phyloP scores from a whole-genome alignment of 2,797 vertebrate species.

The Micropoecilia bifurca region DNA sequence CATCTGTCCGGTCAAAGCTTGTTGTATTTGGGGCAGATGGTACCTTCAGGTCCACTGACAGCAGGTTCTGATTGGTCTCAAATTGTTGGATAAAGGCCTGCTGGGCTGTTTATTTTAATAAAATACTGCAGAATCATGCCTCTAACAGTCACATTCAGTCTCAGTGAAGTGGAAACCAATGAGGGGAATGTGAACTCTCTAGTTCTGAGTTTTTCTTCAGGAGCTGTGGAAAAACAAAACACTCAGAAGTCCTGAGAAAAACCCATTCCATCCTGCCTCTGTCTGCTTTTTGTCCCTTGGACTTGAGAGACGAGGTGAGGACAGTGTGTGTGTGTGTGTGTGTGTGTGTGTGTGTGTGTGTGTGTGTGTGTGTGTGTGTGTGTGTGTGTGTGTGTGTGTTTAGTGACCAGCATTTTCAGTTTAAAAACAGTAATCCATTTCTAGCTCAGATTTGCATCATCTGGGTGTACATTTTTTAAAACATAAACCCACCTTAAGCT shows the following conservation, averaged over 20 bases:
- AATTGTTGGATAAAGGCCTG: constrained; percentile 2
- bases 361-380: background rate
- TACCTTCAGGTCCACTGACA: background rate
- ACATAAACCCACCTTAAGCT: constrained; percentile 27
- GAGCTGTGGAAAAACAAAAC: background rate
- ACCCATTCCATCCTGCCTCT: background rate
- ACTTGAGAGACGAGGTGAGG: background rate
- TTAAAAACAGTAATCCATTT: background rate
- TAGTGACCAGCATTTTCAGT: constrained; percentile 3
- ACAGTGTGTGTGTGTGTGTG: background rate
- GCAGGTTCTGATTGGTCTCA: constrained; percentile 17
- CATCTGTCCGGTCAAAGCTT: background rate
- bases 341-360: background rate
- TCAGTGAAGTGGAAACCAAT: background rate
- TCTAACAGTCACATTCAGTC: background rate
- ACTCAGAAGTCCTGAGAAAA: background rate
- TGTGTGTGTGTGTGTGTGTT: background rate
- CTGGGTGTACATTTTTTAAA: constrained; percentile 22
- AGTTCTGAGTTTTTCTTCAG: background rate
- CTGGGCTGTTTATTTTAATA: constrained; percentile 16
- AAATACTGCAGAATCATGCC: constrained; percentile 8
- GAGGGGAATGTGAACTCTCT: background rate
- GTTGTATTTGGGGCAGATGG: constrained; percentile 3
- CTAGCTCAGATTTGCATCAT: constrained; percentile 5
- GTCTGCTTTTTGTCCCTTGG: background rate